These are phyloP conservation scores for Calephelis nemesis DNA, from an alignment of 1,140 invertebrate genomes.

Conservation along the genomic window DNA sequence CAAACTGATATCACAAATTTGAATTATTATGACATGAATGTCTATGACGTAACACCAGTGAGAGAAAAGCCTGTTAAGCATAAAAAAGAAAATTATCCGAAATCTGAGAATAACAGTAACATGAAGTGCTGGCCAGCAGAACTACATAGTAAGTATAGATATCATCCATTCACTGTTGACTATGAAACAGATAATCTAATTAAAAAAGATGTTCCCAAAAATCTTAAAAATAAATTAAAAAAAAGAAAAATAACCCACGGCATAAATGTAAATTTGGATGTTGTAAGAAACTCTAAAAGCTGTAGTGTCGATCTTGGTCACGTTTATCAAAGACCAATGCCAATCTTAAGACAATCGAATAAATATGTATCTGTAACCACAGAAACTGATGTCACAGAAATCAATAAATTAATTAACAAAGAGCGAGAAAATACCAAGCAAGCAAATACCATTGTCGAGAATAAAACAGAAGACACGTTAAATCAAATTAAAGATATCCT, in stretches of 20 bases:
- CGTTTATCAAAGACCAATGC: slow-evolving; percentile 38
- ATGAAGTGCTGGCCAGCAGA: not conserved
- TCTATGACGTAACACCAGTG: slow-evolving; percentile 62
- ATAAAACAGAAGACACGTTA: slow-evolving; percentile 53
- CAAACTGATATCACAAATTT: slow-evolving; percentile 27
- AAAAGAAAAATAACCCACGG: slow-evolving; percentile 18
- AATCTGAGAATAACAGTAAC: slow-evolving; percentile 4
- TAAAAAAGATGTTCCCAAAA: slow-evolving; percentile 24
- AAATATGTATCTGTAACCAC: not conserved
- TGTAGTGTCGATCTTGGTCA: slow-evolving; percentile 45
- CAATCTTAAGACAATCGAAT: not conserved
- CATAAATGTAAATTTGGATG: not conserved
- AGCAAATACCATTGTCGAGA: slow-evolving; percentile 33
- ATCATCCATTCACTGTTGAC: slow-evolving; percentile 25
- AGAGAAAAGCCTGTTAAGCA: slow-evolving; percentile 49
- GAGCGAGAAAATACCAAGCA: slow-evolving; percentile 18
- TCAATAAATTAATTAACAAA: slow-evolving; percentile 19
- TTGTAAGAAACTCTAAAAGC: slow-evolving; percentile 31
- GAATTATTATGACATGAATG: slow-evolving; percentile 51
- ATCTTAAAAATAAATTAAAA: slow-evolving; percentile 8
- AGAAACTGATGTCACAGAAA: slow-evolving; percentile 30
- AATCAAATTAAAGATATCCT: slow-evolving; percentile 65
- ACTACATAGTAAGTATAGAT: slow-evolving; percentile 21
- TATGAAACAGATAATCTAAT: slow-evolving; percentile 24
- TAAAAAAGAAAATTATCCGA: slow-evolving; percentile 30